Conservation (phyloP, 2,113 vertebrate genomes). For the Clarias magur region DNA sequence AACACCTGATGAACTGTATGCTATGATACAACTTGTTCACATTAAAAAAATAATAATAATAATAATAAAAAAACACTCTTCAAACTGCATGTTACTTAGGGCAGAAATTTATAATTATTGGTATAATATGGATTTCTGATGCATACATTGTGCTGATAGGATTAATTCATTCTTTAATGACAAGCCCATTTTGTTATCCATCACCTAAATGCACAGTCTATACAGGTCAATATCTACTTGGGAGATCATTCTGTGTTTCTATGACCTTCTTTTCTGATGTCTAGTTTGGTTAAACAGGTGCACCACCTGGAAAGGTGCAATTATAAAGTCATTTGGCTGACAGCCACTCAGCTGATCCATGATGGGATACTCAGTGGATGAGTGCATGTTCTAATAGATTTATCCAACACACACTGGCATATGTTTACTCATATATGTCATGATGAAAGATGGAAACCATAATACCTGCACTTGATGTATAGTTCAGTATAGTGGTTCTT, state of each 20-base stretch:
- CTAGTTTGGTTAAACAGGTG: slow-evolving; percentile 63
- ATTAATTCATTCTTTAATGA: background rate
- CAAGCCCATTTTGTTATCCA: background rate
- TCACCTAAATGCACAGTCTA: background rate
- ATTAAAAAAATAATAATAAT: background rate
- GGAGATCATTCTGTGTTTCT: background rate
- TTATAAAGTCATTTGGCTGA: slow-evolving; percentile 70
- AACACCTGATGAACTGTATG: background rate
- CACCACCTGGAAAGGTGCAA: slow-evolving; percentile 68
- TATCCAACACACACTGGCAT: slow-evolving; percentile 29
- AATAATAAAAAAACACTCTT: background rate
- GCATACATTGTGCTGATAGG: background rate
- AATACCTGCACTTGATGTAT: background rate
- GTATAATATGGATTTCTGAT: too few relatives aligned
- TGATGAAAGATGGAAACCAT: background rate
- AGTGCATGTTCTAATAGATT: slow-evolving; percentile 56
- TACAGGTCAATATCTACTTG: background rate
- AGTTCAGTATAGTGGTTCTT: background rate
- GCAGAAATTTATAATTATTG: background rate
- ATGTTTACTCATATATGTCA: slow-evolving; percentile 29
- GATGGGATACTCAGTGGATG: slow-evolving; percentile 52
- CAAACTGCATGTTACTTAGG: background rate
- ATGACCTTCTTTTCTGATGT: slow-evolving; percentile 39
- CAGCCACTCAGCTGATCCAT: slow-evolving; percentile 55
- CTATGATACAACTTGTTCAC: background rate